Conservation (phyloP, 1,140 invertebrate genomes). For the Tetramorium alpestre region DNA sequence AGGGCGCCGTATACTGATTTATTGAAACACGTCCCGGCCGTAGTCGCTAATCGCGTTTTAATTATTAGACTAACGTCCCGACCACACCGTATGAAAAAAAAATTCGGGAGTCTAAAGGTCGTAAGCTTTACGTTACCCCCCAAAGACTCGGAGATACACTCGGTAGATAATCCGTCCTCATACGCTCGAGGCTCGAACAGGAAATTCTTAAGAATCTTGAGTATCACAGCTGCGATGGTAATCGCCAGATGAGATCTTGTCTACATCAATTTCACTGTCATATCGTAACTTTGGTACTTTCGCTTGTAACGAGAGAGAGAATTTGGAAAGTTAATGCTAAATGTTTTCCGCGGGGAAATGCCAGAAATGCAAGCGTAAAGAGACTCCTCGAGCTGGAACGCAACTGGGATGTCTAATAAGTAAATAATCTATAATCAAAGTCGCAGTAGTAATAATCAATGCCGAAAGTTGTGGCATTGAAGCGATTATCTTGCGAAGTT, state of each 20-base stretch:
- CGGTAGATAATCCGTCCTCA: background rate
- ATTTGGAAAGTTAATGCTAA: slow-evolving; percentile 46
- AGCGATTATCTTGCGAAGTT: background rate
- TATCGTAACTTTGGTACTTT: slow-evolving; percentile 36
- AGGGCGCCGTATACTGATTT: slow-evolving; percentile 70
- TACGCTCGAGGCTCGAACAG: background rate
- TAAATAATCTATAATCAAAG: background rate
- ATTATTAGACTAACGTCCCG: slow-evolving; percentile 64
- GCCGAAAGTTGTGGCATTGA: background rate
- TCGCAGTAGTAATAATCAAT: background rate
- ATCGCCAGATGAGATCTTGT: slow-evolving; percentile 38
- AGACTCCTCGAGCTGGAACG: background rate
- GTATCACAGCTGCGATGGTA: slow-evolving; percentile 25
- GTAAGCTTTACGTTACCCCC: background rate
- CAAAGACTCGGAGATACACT: background rate
- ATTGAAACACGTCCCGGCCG: slow-evolving; percentile 66
- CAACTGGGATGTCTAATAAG: background rate
- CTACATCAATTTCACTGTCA: slow-evolving; percentile 46
- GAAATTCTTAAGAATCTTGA: slow-evolving; percentile 25
- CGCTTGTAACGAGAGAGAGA: slow-evolving; percentile 17
- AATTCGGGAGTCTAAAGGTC: slow-evolving; percentile 46
- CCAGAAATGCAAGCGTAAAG: background rate
- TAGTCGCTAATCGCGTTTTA: slow-evolving; percentile 72
- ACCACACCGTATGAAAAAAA: slow-evolving; percentile 24
- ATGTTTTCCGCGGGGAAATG: slow-evolving; percentile 28